Evolutionary conservation across 2,797 vertebrate species (phyloP).

Genomic region (Enteromius afrohamiltoni): DNA sequence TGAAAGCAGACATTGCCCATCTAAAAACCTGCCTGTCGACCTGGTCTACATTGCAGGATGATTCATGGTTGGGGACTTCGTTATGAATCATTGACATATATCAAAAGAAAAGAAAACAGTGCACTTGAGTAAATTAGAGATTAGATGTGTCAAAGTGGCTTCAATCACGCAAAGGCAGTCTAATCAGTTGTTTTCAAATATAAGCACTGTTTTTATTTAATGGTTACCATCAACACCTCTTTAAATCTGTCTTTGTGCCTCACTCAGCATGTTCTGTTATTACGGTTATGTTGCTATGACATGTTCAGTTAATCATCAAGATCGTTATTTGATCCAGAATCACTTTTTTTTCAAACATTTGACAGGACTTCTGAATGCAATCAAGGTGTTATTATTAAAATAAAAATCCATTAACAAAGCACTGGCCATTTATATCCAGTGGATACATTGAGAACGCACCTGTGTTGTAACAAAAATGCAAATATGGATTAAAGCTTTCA

Average conservation of each 20-base stretch:
- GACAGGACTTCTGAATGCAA: constrained; percentile 15
- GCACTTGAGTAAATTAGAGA: constrained; percentile 4
- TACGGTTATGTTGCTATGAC: not conserved
- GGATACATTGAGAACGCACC: constrained; percentile 9
- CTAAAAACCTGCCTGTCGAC: constrained; percentile 37
- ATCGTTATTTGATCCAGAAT: not conserved
- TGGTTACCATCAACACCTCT: constrained; percentile 6
- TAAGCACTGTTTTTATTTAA: constrained; percentile 27
- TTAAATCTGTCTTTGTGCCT: constrained; percentile 4
- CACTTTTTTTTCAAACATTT: not conserved
- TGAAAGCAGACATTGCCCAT: constrained; percentile 23
- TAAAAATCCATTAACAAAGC: constrained; percentile 19
- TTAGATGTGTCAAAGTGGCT: constrained; percentile 26
- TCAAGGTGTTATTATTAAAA: constrained; percentile 21
- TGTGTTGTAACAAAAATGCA: constrained; percentile 15
- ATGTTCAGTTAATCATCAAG: constrained; percentile 13
- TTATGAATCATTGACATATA: constrained; percentile 40
- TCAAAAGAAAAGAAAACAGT: constrained; percentile 48
- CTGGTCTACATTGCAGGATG: constrained; percentile 35
- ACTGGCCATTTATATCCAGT: constrained; percentile 13
- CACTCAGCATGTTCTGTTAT: constrained; percentile 10
- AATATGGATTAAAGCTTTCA: constrained; percentile 22
- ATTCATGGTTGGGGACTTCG: constrained; percentile 30
- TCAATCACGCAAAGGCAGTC: constrained; percentile 38
- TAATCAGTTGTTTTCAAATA: constrained; percentile 22